Evolutionary conservation across 2,797 vertebrate species (phyloP).

Genomic region (Enteromius viviparus): DNA sequence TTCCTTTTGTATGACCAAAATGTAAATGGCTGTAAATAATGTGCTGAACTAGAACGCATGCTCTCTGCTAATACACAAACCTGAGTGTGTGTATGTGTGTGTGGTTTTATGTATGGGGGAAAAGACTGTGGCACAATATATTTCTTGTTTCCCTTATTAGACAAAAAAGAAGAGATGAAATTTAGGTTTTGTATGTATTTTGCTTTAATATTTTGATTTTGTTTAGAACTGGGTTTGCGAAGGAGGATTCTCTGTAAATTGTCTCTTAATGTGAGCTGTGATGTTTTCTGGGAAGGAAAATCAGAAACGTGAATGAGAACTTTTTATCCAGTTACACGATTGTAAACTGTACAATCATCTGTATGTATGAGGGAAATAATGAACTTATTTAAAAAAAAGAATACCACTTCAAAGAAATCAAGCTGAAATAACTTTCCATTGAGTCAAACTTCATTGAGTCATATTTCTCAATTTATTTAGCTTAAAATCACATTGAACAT

Average conservation of each 20-base stretch:
- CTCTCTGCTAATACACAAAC: constrained; percentile 71
- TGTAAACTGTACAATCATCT: constrained; percentile 87
- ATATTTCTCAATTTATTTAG: constrained; percentile 8
- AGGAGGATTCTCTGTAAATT: constrained; percentile 81
- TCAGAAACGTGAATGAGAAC: constrained; percentile 74
- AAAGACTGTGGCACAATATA: constrained; percentile 52
- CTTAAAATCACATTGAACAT: background rate
- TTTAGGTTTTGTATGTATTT: constrained; percentile 45
- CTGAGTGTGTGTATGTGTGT: constrained; percentile 38
- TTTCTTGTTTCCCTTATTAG: constrained; percentile 63
- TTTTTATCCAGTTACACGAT: constrained; percentile 80
- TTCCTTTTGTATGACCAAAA: constrained; percentile 71
- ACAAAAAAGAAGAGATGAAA: constrained; percentile 69
- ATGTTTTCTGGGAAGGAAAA: constrained; percentile 57
- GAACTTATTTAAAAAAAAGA: constrained; percentile 88
- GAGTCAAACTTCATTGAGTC: constrained; percentile 11
- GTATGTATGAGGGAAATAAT: constrained; percentile 86
- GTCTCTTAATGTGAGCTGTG: constrained; percentile 88
- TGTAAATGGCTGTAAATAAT: constrained; percentile 90
- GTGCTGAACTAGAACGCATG: constrained; percentile 77
- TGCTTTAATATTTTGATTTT: constrained; percentile 65
- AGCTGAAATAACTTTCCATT: constrained; percentile 6
- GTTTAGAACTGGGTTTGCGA: constrained; percentile 64
- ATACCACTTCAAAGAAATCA: constrained; percentile 78
- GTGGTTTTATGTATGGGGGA: constrained; percentile 39